Conservation (phyloP, 2,888 invertebrate species). For the Plebejus argus region DNA sequence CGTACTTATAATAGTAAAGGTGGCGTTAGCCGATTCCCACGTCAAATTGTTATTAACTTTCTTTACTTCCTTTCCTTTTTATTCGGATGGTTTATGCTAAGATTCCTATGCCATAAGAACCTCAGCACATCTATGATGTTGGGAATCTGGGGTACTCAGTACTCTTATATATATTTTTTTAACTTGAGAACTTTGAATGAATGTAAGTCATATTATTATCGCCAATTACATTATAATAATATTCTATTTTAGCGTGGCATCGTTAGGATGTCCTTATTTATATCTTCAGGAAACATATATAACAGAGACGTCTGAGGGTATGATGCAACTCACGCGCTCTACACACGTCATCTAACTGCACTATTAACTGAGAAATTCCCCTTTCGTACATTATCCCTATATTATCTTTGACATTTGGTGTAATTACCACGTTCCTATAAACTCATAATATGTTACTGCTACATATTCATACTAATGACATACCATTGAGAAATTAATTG, state of each 20-base stretch:
- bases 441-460: not conserved
- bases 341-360: not conserved
- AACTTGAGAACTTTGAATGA: too few relatives aligned
- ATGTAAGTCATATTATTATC: not conserved
- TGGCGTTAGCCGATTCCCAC: too few relatives aligned
- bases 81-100: too few relatives aligned
- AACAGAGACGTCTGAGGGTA: not conserved
- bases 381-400: conserved; percentile 23
- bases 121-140: too few relatives aligned
- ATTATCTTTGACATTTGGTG: conserved; percentile 28
- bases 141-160: too few relatives aligned
- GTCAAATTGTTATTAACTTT: too few relatives aligned
- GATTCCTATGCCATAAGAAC: too few relatives aligned
- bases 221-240: not conserved
- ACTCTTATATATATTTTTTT: too few relatives aligned
- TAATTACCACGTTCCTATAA: conserved; percentile 15
- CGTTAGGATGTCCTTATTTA: not conserved
- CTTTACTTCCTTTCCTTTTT: too few relatives aligned
- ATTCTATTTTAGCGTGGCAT: not conserved
- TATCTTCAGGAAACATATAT: not conserved
- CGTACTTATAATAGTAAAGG: too few relatives aligned
- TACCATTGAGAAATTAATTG: conserved; percentile 24
- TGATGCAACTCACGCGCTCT: not conserved
- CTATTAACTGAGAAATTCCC: conserved; percentile 1
- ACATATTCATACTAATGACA: conserved; percentile 19